A percentile compares a stretch with the other conserved stretches of the same genome.
These are phyloP conservation scores for Cyclargus thomasi DNA, from an alignment of 1,140 invertebrate genomes.

Conservation along the genomic window DNA sequence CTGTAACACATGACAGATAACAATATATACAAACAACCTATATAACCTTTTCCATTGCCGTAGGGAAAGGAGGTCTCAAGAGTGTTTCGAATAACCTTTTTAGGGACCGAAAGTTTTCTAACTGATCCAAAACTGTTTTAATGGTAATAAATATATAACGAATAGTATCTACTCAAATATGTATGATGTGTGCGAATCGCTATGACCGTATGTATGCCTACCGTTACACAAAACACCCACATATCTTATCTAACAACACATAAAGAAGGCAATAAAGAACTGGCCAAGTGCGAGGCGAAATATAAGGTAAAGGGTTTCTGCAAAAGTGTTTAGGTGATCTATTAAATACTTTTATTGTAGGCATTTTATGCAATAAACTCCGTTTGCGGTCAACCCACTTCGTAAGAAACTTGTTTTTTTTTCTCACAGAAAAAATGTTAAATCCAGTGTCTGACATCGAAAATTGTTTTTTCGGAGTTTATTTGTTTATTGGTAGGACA, in stretches of 20 bases:
- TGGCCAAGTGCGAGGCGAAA: no score
- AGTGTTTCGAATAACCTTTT: neutral
- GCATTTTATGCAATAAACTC: no score
- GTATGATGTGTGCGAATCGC: neutral
- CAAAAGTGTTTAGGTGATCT: no score
- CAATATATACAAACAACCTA: neutral
- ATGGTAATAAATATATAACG: slow-evolving; percentile 6
- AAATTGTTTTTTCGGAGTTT: no score
- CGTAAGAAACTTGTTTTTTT: no score
- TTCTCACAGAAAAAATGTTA: no score
- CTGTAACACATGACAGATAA: no score
- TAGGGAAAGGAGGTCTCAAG: neutral
- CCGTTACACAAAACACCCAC: neutral
- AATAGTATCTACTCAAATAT: slow-evolving; percentile 2
- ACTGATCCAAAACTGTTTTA: slow-evolving; percentile 7
- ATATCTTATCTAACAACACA: neutral
- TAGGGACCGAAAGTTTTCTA: neutral
- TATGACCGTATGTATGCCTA: neutral
- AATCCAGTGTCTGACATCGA: no score
- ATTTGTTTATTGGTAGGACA: no score
- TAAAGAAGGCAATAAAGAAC: neutral
- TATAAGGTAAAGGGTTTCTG: no score
- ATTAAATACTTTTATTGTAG: no score
- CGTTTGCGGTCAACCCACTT: no score
- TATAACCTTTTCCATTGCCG: neutral